A percentile compares a stretch with the other conserved stretches of the same genome.
Conservation (phyloP, 2,113 vertebrate species). For the Neolamprologus toae region DNA sequence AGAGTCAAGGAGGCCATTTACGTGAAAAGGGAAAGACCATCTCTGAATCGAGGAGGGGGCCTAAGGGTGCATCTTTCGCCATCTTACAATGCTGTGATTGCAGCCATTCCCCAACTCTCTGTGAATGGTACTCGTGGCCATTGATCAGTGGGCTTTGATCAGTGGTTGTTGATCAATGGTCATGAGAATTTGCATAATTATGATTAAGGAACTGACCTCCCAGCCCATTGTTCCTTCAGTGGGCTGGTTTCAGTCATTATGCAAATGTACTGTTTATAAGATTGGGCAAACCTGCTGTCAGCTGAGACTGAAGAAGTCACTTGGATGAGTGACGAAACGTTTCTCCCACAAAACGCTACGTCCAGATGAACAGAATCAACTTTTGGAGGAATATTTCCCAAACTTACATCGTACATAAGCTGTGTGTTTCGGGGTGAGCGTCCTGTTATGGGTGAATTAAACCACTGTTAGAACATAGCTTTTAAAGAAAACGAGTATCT, state of each 20-base stretch:
- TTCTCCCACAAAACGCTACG: background rate
- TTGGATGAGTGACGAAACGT: background rate
- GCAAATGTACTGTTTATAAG: background rate
- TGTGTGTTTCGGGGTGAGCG: background rate
- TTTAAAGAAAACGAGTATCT: background rate
- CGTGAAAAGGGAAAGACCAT: no score
- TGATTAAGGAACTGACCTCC: background rate
- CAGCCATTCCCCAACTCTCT: background rate
- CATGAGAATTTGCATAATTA: background rate
- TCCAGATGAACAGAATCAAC: background rate
- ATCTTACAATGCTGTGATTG: background rate
- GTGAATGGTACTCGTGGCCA: background rate
- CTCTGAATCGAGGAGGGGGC: background rate
- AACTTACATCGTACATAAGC: background rate
- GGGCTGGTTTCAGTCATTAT: background rate
- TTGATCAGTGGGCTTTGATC: background rate
- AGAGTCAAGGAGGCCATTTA: no score
- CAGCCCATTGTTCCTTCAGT: background rate
- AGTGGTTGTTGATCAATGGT: background rate
- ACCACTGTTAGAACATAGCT: background rate
- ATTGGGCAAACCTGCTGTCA: background rate
- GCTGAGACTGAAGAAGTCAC: background rate
- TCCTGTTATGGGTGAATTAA: background rate
- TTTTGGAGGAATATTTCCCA: background rate
- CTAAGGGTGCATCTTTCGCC: fast-evolving